Evolutionary conservation across 2,113 vertebrate genomes (phyloP).

Genomic region (Himantopus leucocephalus): DNA sequence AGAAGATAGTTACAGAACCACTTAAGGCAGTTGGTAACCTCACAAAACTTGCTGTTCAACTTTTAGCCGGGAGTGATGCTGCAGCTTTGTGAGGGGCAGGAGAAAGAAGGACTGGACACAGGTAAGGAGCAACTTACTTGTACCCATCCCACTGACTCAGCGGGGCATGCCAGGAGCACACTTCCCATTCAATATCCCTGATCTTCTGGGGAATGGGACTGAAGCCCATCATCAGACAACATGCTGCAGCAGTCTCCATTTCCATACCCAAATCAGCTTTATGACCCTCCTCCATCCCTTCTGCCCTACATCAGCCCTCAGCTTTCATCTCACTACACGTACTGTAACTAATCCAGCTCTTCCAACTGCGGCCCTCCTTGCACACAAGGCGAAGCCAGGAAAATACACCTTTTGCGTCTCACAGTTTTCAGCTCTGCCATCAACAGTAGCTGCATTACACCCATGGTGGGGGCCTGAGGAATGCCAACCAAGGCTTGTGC

Average conservation of each 20-base stretch:
- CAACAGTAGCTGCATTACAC: neutral
- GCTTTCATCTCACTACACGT: neutral
- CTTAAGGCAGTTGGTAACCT: neutral
- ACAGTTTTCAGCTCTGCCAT: neutral
- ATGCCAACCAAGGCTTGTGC: neutral
- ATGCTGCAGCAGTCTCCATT: rapidly evolving
- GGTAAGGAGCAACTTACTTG: neutral
- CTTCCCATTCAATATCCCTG: neutral
- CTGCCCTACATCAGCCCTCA: neutral
- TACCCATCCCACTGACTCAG: neutral
- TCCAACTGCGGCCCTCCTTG: neutral
- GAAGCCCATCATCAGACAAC: rapidly evolving
- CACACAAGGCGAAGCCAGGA: neutral
- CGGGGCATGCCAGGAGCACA: rapidly evolving
- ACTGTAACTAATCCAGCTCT: neutral
- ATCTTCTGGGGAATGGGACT: neutral
- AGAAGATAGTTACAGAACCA: neutral
- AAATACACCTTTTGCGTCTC: neutral
- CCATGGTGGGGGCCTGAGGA: rapidly evolving
- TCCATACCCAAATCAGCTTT: neutral
- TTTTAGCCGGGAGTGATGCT: neutral
- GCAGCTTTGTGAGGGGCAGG: neutral
- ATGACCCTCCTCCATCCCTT: neutral
- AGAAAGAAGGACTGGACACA: neutral
- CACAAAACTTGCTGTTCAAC: neutral